phyloP scores from a whole-genome alignment of 2,888 invertebrate species.

The Siphlonurus alternatus region DNA sequence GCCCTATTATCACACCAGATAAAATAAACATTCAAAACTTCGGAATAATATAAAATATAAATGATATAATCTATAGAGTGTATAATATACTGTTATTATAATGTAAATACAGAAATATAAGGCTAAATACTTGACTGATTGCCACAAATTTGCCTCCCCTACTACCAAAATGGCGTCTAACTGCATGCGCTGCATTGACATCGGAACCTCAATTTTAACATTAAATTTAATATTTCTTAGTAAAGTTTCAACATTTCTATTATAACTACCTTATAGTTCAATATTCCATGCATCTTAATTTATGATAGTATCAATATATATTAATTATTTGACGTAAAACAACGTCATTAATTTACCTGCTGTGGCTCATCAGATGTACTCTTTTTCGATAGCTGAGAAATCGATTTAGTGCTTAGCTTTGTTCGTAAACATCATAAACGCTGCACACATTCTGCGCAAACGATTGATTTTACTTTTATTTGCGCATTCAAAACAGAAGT shows the following conservation, averaged over 20 bases:
- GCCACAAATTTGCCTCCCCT: not conserved
- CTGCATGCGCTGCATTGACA: not conserved
- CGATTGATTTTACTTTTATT: not conserved
- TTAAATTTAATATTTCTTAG: not conserved
- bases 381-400: not conserved
- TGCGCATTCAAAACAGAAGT: too few species aligned
- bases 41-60: too few species aligned
- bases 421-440: not conserved
- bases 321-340: not conserved
- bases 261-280: not conserved
- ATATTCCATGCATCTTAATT: not conserved
- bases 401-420: not conserved
- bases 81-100: not conserved
- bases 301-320: not conserved
- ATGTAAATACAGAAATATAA: not conserved
- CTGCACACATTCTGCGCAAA: not conserved
- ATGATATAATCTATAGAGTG: not conserved
- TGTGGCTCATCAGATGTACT: not conserved
- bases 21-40: too few species aligned
- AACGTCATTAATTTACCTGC: not conserved
- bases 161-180: not conserved
- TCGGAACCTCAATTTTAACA: not conserved
- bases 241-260: not conserved
- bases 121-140: not conserved
- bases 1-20: not conserved